A percentile compares a stretch with the other conserved stretches of the same genome.
phyloP scores from a whole-genome alignment of 2,113 vertebrate genomes.

The Podarcis cretensis region DNA sequence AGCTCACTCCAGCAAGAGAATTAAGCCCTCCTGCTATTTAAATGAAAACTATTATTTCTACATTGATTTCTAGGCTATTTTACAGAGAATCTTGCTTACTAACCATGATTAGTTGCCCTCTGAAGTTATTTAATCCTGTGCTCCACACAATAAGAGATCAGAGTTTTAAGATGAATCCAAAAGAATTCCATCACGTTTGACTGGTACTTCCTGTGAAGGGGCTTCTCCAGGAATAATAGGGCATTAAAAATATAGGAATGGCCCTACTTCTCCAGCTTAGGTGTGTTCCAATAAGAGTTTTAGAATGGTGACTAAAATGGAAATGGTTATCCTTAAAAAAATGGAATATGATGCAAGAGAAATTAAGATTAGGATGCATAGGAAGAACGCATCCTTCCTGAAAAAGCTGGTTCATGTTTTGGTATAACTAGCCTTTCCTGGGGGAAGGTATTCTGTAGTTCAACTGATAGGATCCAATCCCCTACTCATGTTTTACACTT shows the following conservation, averaged over 20 bases:
- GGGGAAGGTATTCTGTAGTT: background rate
- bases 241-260: slow-evolving; percentile 2
- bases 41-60: background rate
- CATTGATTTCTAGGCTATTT: background rate
- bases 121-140: background rate
- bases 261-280: slow-evolving; percentile 19
- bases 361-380: background rate
- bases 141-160: background rate
- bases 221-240: background rate
- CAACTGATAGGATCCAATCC: background rate
- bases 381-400: background rate
- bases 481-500: background rate
- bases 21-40: too few relatives aligned
- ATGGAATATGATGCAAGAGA: too few relatives aligned
- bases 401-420: background rate
- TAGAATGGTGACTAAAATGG: background rate
- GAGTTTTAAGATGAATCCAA: background rate
- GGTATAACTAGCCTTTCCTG: background rate
- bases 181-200: slow-evolving; percentile 26
- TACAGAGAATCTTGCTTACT: background rate
- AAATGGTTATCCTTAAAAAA: background rate
- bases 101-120: background rate
- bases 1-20: background rate
- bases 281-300: background rate
- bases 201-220: slow-evolving; percentile 26